Conservation (phyloP, 2,113 vertebrate species). For the Cettia cetti region DNA sequence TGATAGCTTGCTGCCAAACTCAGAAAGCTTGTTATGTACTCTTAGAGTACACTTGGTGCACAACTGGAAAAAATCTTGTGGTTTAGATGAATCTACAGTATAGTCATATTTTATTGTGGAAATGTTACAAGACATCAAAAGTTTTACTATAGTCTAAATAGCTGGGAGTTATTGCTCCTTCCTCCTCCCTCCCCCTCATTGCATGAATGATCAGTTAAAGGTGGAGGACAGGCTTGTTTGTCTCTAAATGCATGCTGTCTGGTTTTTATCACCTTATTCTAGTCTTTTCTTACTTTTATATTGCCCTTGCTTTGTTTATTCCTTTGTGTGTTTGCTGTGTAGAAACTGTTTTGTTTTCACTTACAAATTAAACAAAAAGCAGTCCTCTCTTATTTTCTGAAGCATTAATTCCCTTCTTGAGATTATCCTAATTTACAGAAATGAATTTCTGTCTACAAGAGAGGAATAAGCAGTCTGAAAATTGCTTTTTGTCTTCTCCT, state of each 20-base stretch:
- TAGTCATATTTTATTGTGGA: slow-evolving; percentile 30
- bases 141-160: not conserved
- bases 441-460: not conserved
- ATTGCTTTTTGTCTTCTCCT: not conserved
- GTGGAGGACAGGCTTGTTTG: slow-evolving; percentile 10
- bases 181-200: not conserved
- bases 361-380: not conserved
- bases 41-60: slow-evolving; percentile 16
- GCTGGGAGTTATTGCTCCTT: slow-evolving; percentile 7
- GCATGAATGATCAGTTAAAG: slow-evolving; percentile 24
- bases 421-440: slow-evolving; percentile 1
- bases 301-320: slow-evolving; percentile 26
- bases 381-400: not conserved
- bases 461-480: not conserved
- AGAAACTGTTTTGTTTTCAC: not conserved
- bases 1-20: slow-evolving; percentile 44
- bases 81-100: slow-evolving; percentile 9
- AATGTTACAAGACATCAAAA: slow-evolving; percentile 36
- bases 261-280: slow-evolving; percentile 2
- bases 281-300: not conserved
- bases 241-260: not conserved
- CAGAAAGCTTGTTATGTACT: not conserved
- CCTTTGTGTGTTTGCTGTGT: not conserved
- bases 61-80: slow-evolving; percentile 53
- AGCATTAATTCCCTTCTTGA: not conserved